Percentiles rank a stretch among this genome's conserved stretches.
These are phyloP conservation scores for Blennius ocellaris DNA, from an alignment of 2,113 vertebrate genomes.

Conservation along the genomic window DNA sequence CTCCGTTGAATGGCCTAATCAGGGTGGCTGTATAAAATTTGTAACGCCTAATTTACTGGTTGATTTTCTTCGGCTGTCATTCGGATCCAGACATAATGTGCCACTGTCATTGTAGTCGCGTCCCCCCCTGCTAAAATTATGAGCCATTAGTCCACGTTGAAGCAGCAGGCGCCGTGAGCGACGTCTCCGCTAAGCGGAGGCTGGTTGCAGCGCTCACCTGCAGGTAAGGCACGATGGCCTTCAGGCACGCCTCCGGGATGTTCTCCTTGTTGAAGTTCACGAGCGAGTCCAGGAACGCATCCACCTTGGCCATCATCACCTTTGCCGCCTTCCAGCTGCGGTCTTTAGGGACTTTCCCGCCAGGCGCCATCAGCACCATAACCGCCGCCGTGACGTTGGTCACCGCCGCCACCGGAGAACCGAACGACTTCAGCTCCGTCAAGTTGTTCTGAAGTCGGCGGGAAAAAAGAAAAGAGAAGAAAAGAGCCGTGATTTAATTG, in stretches of 20 bases:
- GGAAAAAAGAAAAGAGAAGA: conserved; percentile 13
- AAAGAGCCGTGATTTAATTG: conserved; percentile 50
- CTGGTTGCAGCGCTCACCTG: conserved; percentile 66
- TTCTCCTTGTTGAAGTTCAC: conserved; percentile 93
- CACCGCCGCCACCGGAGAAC: conserved; percentile 89
- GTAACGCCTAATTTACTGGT: conserved; percentile 51
- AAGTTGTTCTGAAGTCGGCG: conserved; percentile 88
- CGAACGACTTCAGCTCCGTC: conserved; percentile 95
- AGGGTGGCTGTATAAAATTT: conserved; percentile 54
- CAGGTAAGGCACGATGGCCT: conserved; percentile 91
- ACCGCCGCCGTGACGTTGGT: conserved; percentile 93
- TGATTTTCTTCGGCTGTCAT: conserved; percentile 51
- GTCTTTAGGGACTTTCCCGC: conserved; percentile 91
- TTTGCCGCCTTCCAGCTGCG: conserved; percentile 95
- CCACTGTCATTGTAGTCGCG: conserved; percentile 38
- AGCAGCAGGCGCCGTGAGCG: conserved; percentile 8
- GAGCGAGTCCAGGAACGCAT: conserved; percentile 91
- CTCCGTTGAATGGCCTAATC: conserved; percentile 54
- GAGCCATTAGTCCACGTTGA: conserved; percentile 23
- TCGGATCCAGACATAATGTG: conserved; percentile 51
- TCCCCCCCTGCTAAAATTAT: conserved; percentile 26
- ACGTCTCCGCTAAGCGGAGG: background rate
- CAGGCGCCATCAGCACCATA: conserved; percentile 90
- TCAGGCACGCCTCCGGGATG: conserved; percentile 92
- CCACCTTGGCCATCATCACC: conserved; percentile 91